Evolutionary conservation across 2,888 invertebrate genomes (phyloP).

Genomic region (Epinotia bilunana): DNA sequence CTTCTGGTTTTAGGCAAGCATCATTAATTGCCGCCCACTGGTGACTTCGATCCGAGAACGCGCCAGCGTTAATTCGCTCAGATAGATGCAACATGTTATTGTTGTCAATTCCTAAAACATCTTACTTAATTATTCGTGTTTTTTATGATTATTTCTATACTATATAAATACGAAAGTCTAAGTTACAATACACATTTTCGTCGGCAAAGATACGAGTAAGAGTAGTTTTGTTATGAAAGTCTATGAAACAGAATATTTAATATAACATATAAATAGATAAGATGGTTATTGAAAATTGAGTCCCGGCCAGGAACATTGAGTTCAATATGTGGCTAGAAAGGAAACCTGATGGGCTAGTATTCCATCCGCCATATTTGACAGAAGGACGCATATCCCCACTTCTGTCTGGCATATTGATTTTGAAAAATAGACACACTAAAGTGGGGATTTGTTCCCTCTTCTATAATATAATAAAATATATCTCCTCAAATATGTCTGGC

Average conservation of each 20-base stretch:
- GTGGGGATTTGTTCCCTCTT: not conserved
- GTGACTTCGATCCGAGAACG: constrained; percentile 30
- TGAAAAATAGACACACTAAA: no score
- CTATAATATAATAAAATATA: not conserved
- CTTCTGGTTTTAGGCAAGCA: constrained; percentile 25
- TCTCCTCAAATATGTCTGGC: not conserved
- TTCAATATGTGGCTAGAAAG: no score
- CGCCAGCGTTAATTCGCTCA: constrained; percentile 22
- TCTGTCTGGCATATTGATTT: no score
- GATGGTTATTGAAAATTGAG: no score
- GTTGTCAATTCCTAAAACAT: constrained; percentile 9
- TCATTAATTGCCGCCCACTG: constrained; percentile 35
- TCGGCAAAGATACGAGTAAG: not conserved
- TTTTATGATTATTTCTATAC: not conserved
- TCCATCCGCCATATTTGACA: no score
- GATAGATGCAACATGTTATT: constrained; percentile 14
- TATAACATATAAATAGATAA: no score
- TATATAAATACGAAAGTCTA: not conserved
- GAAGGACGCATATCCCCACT: no score
- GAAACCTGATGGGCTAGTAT: no score
- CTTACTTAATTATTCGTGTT: constrained; percentile 1
- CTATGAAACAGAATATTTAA: not conserved
- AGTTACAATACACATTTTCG: not conserved
- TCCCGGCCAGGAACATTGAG: no score
- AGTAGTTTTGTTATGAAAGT: not conserved